These are phyloP conservation scores for Tachina grossa DNA, from an alignment of 2,888 invertebrate species.

Conservation along the genomic window DNA sequence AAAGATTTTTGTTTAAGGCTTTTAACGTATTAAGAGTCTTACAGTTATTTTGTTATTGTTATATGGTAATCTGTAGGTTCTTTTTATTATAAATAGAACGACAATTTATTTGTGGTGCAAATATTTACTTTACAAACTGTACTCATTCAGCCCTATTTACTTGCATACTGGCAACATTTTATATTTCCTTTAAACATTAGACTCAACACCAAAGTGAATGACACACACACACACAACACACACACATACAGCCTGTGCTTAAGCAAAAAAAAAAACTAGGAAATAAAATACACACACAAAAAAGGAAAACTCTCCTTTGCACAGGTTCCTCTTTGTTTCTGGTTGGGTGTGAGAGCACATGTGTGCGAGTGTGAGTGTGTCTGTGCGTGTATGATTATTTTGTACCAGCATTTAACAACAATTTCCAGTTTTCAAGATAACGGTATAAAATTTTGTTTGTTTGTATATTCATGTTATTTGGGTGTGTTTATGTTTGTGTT, in stretches of 20 bases:
- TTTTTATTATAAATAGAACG: not conserved
- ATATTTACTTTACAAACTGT: not conserved
- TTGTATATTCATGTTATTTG: constrained; percentile 13
- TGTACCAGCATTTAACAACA: constrained; percentile 40
- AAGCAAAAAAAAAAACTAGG: not conserved
- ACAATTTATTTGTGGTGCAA: too few relatives aligned
- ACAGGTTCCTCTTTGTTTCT: constrained; percentile 7
- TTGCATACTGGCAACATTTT: constrained; percentile 24
- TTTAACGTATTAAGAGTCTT: too few relatives aligned
- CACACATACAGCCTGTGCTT: not conserved
- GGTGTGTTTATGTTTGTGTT: not conserved
- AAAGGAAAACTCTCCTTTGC: constrained; percentile 37
- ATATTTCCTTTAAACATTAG: constrained; percentile 40
- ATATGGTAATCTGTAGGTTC: too few relatives aligned
- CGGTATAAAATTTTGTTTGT: constrained; percentile 49
- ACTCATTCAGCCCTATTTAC: not conserved
- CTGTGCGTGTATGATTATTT: not conserved
- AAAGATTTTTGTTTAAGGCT: too few relatives aligned
- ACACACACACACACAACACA: not conserved
- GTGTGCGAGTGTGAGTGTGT: not conserved
- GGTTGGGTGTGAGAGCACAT: not conserved
- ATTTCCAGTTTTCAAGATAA: constrained; percentile 61
- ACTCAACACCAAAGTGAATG: constrained; percentile 10
- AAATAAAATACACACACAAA: not conserved
- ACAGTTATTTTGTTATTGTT: too few relatives aligned